Percentiles rank a stretch among this genome's conserved stretches.
These are phyloP conservation scores for Pseudomyrmex concolor DNA, from an alignment of 1,140 invertebrate genomes.

Conservation along the genomic window DNA sequence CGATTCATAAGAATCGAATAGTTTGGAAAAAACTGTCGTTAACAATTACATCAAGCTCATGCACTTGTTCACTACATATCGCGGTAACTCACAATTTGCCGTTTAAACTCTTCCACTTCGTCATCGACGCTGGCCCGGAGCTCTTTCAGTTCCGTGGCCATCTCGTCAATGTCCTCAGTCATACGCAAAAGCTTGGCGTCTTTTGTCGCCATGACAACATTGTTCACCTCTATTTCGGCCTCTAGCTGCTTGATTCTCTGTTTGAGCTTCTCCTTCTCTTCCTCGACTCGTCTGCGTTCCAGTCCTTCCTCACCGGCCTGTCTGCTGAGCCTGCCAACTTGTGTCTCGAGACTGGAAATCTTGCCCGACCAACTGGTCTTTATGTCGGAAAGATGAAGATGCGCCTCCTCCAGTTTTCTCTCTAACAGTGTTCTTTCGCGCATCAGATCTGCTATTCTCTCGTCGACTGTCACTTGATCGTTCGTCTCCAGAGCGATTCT, in stretches of 20 bases:
- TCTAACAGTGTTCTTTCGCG: constrained; percentile 89
- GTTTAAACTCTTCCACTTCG: constrained; percentile 87
- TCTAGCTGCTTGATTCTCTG: constrained; percentile 88
- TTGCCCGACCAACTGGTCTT: constrained; percentile 96
- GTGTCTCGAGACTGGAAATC: constrained; percentile 93
- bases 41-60: constrained; percentile 47
- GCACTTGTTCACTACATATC: constrained; percentile 76
- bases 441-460: constrained; percentile 84
- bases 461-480: constrained; percentile 87
- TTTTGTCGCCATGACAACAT: constrained; percentile 89
- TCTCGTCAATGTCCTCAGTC: constrained; percentile 88
- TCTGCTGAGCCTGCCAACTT: constrained; percentile 91
- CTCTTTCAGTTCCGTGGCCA: constrained; percentile 87
- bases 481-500: constrained; percentile 84
- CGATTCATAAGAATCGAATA: neutral
- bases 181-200: constrained; percentile 89
- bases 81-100: constrained; percentile 89
- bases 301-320: constrained; percentile 93
- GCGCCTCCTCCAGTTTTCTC: constrained; percentile 92
- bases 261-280: constrained; percentile 88
- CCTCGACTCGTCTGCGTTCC: constrained; percentile 90
- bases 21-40: constrained; percentile 11
- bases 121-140: constrained; percentile 87
- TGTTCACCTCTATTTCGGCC: constrained; percentile 89
- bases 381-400: constrained; percentile 93